Evolutionary conservation across 2,888 invertebrate species (phyloP), one percentile per base, ranked within the genome.

Genomic region (Liopterus haemorrhoidalis): DNA sequence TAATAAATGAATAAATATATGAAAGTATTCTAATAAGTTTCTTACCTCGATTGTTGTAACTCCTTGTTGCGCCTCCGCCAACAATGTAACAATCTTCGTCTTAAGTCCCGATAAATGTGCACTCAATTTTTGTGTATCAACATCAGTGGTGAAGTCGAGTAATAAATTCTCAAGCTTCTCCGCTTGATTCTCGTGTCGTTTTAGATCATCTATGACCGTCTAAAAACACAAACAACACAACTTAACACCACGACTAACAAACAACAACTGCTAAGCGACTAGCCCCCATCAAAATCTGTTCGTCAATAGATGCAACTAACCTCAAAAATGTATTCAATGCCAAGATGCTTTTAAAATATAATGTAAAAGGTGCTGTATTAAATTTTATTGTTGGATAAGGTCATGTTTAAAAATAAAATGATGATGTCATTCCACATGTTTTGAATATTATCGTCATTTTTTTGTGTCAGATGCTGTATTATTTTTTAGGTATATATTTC

Each of bases 1-100:
- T n/a, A n/a, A 30, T 12, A 30, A 30, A 9, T 6, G 11, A 30
- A 30, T 3, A 30, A 30, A 14, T 30, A n/a, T 30, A 12, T 12
- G 14, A 30, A 30, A 33, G 9, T 38, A 37, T 16, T 16, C 8
- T 19, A 14, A 40, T 21, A 36, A n/a, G 3, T 59, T 9, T 33
- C 59, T 59, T 56, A 70, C 70, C 56, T 72, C 69, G 41, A 76
- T 63, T 52, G 68, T 66, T 28, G 61, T 65, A 25, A 77, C 72
- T 48, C 85, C 84, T 61, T 81, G 78, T 41, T 82, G 76, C 1
- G 85, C 82, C 59, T 86, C 82, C 1, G 74, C 70, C 41, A 83
- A 63, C 25, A 89, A 71, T 42, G 76, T 75, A 39, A 75, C 71
- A 48, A 87, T 80, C 53, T 81, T 75, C 36, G 78, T 74, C 54